Conservation (phyloP, 2,797 vertebrate genomes). For the Tokudaia muenninki region DNA sequence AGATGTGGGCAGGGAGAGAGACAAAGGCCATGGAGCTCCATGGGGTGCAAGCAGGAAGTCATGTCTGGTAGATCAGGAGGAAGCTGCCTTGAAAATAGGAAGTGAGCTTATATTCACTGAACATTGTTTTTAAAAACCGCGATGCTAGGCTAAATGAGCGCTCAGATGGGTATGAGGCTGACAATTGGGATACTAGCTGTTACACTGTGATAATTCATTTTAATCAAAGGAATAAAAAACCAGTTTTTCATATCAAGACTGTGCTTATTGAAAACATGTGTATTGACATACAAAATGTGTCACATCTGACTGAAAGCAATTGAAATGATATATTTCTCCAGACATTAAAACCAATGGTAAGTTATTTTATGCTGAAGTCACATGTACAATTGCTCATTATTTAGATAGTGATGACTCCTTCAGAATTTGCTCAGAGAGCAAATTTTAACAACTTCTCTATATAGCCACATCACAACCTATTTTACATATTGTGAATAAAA, state of each 20-base stretch:
- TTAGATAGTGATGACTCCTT: slow-evolving; percentile 64
- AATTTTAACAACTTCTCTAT: slow-evolving; percentile 49
- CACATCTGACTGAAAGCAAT: slow-evolving; percentile 39
- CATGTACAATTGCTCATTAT: slow-evolving; percentile 63
- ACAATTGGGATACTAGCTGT: background rate
- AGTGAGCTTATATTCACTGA: background rate
- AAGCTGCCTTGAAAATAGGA: background rate
- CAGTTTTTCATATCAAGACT: slow-evolving; percentile 41
- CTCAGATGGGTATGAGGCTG: background rate
- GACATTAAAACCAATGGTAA: slow-evolving; percentile 51
- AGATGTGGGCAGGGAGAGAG: background rate
- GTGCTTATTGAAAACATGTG: slow-evolving; percentile 28
- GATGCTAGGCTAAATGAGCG: background rate
- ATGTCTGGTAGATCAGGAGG: background rate
- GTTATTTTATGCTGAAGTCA: slow-evolving; percentile 59
- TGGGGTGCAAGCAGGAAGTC: background rate
- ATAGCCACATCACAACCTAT: slow-evolving; percentile 50
- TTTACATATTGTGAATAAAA: slow-evolving; percentile 58
- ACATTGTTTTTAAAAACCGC: background rate
- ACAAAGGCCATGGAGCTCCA: background rate
- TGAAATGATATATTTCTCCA: background rate
- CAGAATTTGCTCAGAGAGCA: slow-evolving; percentile 60
- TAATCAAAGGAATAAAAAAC: slow-evolving; percentile 60
- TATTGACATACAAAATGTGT: slow-evolving; percentile 30
- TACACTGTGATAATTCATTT: slow-evolving; percentile 40